A percentile compares a stretch with the other conserved stretches of the same genome.
These are phyloP conservation scores for Peromyscus californicus DNA, from an alignment of 2,113 vertebrate species.

Conservation along the genomic window DNA sequence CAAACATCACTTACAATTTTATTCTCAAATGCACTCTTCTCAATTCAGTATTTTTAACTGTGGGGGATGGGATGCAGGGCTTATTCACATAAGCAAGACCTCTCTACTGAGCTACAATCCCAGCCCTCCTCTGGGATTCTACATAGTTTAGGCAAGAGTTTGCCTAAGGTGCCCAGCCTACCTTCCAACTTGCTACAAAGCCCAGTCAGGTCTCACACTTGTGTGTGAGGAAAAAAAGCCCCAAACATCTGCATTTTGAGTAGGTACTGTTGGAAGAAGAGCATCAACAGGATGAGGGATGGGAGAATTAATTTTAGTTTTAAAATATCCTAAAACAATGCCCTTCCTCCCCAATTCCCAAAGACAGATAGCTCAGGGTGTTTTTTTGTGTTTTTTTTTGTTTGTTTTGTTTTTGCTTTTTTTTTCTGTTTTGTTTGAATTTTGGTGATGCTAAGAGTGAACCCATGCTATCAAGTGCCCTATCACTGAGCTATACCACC, in stretches of 20 bases:
- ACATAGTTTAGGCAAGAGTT: background rate
- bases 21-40: background rate
- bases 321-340: background rate
- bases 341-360: background rate
- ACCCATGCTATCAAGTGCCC: background rate
- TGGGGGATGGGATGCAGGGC: background rate
- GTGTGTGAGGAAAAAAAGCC: background rate
- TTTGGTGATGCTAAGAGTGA: background rate
- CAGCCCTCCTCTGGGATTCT: background rate
- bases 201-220: background rate
- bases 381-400: background rate
- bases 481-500: too few relatives aligned
- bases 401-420: background rate
- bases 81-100: too few relatives aligned
- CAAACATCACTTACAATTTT: background rate
- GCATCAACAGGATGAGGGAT: background rate
- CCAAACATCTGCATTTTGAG: background rate
- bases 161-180: background rate
- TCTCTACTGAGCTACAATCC: too few relatives aligned
- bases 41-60: background rate
- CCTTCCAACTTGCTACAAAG: background rate
- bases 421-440: background rate
- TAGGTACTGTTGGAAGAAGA: background rate
- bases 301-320: slow-evolving; percentile 6
- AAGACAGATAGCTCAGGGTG: background rate